Evolutionary conservation across 2,113 vertebrate species (phyloP).

Genomic region (Silurus glanis): DNA sequence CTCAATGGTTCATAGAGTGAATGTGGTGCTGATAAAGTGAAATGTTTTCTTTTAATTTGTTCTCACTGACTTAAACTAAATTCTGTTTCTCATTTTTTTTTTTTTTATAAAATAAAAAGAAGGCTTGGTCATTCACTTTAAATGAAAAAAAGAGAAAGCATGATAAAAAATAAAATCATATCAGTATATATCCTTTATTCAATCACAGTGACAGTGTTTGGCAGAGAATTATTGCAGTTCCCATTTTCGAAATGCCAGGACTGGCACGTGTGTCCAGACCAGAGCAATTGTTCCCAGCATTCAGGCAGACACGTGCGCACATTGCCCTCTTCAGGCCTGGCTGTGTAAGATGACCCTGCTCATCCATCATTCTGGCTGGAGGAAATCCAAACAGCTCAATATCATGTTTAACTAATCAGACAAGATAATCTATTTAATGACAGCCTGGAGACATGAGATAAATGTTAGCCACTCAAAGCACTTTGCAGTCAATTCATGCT

Average conservation of each 20-base stretch:
- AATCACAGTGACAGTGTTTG: slow-evolving; percentile 5
- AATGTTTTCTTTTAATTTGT: slow-evolving; percentile 5
- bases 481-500: slow-evolving; percentile 54
- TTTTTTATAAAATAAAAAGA: background rate
- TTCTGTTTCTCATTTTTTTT: background rate
- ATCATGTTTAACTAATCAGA: slow-evolving; percentile 61
- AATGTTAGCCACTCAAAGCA: slow-evolving; percentile 57
- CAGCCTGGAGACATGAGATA: slow-evolving; percentile 59
- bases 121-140: background rate
- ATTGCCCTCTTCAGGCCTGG: slow-evolving; percentile 59
- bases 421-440: slow-evolving; percentile 58
- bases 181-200: background rate
- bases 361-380: slow-evolving; percentile 55
- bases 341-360: slow-evolving; percentile 57
- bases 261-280: slow-evolving; percentile 31
- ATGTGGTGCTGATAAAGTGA: slow-evolving; percentile 35
- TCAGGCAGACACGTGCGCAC: slow-evolving; percentile 50
- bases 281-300: slow-evolving; percentile 32
- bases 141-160: background rate
- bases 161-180: background rate
- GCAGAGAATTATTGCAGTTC: background rate
- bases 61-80: background rate
- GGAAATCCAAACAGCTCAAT: slow-evolving; percentile 57
- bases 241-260: slow-evolving; percentile 40
- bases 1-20: slow-evolving; percentile 26